A percentile compares a stretch with the other conserved stretches of the same genome.
Evolutionary conservation across 1,140 invertebrate species (phyloP).

Genomic region (Drosophila yakuba): DNA sequence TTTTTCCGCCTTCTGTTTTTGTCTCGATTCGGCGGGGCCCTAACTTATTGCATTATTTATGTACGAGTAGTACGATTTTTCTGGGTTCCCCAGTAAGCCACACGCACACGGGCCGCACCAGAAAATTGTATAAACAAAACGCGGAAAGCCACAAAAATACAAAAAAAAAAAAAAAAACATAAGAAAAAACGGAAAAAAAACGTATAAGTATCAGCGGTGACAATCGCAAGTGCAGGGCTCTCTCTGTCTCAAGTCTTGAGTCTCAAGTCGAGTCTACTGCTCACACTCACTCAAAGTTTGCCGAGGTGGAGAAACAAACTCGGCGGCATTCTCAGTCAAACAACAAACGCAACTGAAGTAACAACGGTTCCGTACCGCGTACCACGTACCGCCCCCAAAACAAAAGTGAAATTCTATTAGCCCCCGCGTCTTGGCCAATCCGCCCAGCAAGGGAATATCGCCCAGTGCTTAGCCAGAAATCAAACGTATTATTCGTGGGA

Average conservation of each 20-base stretch:
- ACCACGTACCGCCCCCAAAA: constrained; percentile 43
- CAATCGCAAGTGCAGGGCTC: constrained; percentile 72
- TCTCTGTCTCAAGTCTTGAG: constrained; percentile 13
- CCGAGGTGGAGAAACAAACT: constrained; percentile 39
- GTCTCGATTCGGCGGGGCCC: constrained; percentile 28
- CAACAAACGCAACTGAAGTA: constrained; percentile 81
- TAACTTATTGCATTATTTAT: constrained; percentile 75
- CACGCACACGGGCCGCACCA: constrained; percentile 45
- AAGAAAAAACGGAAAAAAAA: neutral
- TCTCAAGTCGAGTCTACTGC: constrained; percentile 14
- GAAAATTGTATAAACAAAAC: constrained; percentile 63
- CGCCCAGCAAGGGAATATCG: neutral
- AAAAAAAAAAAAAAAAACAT: neutral
- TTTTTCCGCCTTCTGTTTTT: constrained; percentile 50
- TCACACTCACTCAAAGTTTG: constrained; percentile 8
- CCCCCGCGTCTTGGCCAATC: neutral
- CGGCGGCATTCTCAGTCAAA: constrained; percentile 78
- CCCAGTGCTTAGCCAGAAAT: constrained; percentile 1
- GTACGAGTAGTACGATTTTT: constrained; percentile 13
- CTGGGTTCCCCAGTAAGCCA: constrained; percentile 38
- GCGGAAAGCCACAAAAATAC: constrained; percentile 14
- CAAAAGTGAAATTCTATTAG: constrained; percentile 50
- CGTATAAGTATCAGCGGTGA: constrained; percentile 49
- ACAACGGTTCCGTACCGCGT: constrained; percentile 63
- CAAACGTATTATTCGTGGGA: neutral